Conservation (phyloP, 2,113 vertebrate species). For the Odontophorus gujanensis region DNA sequence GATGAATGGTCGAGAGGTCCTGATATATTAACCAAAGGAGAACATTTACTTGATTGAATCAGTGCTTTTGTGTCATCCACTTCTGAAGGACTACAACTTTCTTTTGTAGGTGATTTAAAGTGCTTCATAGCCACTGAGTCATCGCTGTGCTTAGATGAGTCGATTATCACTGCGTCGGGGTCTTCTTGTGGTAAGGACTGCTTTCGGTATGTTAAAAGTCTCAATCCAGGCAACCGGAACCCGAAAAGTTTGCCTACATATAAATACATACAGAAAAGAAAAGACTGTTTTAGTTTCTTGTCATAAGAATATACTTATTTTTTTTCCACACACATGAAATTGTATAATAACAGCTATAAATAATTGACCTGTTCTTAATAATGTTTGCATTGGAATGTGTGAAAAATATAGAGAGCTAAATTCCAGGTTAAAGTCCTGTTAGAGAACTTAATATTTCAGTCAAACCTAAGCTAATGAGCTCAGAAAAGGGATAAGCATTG, state of each 20-base stretch:
- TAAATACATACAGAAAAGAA: slow-evolving; percentile 39
- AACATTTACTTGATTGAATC: slow-evolving; percentile 90
- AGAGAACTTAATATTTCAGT: not conserved
- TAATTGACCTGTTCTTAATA: not conserved
- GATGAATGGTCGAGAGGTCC: slow-evolving; percentile 94
- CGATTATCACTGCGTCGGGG: slow-evolving; percentile 93
- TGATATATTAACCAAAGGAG: slow-evolving; percentile 86
- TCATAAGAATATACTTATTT: not conserved
- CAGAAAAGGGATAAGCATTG: not conserved
- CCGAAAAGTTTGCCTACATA: slow-evolving; percentile 90
- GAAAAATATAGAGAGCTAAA: not conserved
- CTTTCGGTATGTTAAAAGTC: slow-evolving; percentile 91
- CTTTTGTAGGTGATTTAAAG: slow-evolving; percentile 93
- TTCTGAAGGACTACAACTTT: slow-evolving; percentile 91
- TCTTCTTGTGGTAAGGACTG: slow-evolving; percentile 97
- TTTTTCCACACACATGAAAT: not conserved
- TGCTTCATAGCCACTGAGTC: slow-evolving; percentile 91
- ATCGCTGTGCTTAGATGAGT: slow-evolving; percentile 89
- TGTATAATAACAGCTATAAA: not conserved
- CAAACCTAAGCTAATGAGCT: not conserved
- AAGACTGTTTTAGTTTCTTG: not conserved
- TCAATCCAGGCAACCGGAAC: slow-evolving; percentile 90
- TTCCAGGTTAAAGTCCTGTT: not conserved
- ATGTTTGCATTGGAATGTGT: not conserved
- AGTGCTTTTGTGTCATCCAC: slow-evolving; percentile 93